Evolutionary conservation across 2,113 vertebrate genomes (phyloP).

Genomic region (Martes martes): DNA sequence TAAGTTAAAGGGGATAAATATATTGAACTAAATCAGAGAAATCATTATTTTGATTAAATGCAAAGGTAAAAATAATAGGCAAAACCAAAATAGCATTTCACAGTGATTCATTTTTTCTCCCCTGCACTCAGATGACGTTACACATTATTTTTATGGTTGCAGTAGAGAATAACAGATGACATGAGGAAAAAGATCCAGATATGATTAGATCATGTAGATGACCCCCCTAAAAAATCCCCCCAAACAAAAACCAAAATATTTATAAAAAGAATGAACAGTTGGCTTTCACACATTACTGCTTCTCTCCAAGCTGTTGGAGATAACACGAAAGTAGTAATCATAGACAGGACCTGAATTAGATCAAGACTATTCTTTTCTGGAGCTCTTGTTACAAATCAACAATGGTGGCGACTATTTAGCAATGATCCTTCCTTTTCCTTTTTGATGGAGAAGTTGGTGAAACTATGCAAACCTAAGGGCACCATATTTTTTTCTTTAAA

Average conservation of each 20-base stretch:
- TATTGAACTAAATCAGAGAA: not conserved
- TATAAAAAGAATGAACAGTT: slow-evolving; percentile 31
- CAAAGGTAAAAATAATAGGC: not conserved
- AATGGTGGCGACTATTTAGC: not conserved
- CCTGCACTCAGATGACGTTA: slow-evolving; percentile 18
- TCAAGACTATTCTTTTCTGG: not conserved
- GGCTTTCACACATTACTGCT: slow-evolving; percentile 4
- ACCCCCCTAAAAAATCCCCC: not conserved
- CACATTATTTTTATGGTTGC: slow-evolving; percentile 46
- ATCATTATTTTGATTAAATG: slow-evolving; percentile 9
- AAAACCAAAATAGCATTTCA: slow-evolving; percentile 12
- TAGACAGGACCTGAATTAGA: slow-evolving; percentile 41
- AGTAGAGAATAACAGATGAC: slow-evolving; percentile 16
- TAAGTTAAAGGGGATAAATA: not conserved
- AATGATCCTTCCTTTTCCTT: not conserved
- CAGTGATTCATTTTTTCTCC: not conserved
- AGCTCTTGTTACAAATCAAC: slow-evolving; percentile 21
- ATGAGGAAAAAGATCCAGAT: not conserved
- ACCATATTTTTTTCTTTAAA: not conserved
- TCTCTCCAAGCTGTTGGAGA: slow-evolving; percentile 23
- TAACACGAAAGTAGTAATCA: not conserved
- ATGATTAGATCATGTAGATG: slow-evolving; percentile 24
- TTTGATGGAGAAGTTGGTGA: slow-evolving; percentile 47
- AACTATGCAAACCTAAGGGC: not conserved
- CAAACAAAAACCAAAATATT: not conserved